Percentiles rank a stretch among this genome's conserved stretches.
Evolutionary conservation across 1,140 invertebrate genomes (phyloP).

Genomic region (Monomorium pharaonis): DNA sequence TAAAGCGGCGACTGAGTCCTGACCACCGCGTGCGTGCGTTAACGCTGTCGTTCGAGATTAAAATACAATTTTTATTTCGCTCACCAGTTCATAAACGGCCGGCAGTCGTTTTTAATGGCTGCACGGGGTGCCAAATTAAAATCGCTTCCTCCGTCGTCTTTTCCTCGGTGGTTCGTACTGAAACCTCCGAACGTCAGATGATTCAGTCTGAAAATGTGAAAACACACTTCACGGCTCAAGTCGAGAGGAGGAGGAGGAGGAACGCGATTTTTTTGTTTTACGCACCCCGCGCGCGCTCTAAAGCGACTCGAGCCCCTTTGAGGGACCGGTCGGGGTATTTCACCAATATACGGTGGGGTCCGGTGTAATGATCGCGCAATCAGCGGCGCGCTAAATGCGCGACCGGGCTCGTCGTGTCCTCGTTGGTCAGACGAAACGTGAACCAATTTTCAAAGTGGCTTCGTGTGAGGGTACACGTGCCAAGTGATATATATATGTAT

Average conservation of each 20-base stretch:
- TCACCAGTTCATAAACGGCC: background rate
- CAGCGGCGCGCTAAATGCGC: constrained; percentile 48
- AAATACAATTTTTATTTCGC: background rate
- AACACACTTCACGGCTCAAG: background rate
- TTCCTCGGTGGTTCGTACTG: background rate
- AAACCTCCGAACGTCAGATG: background rate
- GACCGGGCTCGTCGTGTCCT: constrained; percentile 80
- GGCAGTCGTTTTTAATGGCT: background rate
- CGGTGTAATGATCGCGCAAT: constrained; percentile 46
- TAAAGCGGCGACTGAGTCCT: constrained; percentile 22
- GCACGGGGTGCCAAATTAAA: background rate
- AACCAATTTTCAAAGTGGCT: constrained; percentile 76
- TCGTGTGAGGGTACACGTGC: constrained; percentile 80
- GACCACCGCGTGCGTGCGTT: constrained; percentile 16
- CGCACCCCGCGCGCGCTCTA: background rate
- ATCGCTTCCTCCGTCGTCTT: background rate
- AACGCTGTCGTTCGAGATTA: background rate
- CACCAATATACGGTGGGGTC: background rate
- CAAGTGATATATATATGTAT: constrained; percentile 79
- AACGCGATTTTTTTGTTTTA: constrained; percentile 3
- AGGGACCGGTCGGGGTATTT: background rate
- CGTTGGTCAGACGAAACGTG: constrained; percentile 78
- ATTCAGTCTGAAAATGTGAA: background rate
- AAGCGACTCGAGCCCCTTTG: background rate
- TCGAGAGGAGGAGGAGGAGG: background rate